A percentile compares a stretch with the other conserved stretches of the same genome.
These are phyloP conservation scores for Alviniconcha strummeri DNA, from an alignment of 2,888 invertebrate genomes.

Conservation along the genomic window DNA sequence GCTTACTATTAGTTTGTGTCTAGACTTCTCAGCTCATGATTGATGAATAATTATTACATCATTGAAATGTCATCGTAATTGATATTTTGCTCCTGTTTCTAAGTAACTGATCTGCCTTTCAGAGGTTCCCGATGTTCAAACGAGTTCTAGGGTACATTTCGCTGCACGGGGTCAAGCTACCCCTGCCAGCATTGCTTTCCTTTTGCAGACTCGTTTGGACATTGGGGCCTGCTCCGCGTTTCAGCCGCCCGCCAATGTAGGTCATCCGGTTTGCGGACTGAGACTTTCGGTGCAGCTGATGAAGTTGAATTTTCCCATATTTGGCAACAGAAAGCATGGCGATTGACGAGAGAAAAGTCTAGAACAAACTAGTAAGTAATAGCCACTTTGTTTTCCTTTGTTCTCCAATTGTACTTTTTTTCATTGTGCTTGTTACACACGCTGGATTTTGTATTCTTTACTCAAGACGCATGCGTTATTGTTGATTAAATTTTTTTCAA, in stretches of 20 bases:
- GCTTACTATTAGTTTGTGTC: background rate
- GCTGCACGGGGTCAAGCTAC: background rate
- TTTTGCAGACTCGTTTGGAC: slow-evolving; percentile 31
- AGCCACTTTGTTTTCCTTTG: slow-evolving; percentile 33
- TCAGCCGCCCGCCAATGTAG: slow-evolving; percentile 15
- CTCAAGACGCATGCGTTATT: slow-evolving; percentile 6
- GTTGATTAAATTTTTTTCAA: background rate
- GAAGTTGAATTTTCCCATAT: slow-evolving; percentile 22
- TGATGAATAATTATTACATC: background rate
- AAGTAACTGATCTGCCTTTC: background rate
- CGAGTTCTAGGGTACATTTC: background rate
- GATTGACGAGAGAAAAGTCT: slow-evolving; percentile 30
- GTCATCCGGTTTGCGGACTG: slow-evolving; percentile 17
- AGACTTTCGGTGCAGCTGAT: background rate
- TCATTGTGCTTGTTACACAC: slow-evolving; percentile 18
- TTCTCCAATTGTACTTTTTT: slow-evolving; percentile 16
- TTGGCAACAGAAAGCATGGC: slow-evolving; percentile 26
- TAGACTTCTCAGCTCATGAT: background rate
- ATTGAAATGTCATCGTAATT: background rate
- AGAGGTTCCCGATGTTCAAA: slow-evolving; percentile 26
- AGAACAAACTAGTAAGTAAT: slow-evolving; percentile 35
- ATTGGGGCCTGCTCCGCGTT: slow-evolving; percentile 28
- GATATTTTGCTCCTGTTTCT: background rate
- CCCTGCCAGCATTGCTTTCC: slow-evolving; percentile 16
- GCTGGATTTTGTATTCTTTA: slow-evolving; percentile 18